These are phyloP conservation scores for Eupithecia pulchellata DNA, from an alignment of 2,888 invertebrate genomes.

Conservation along the genomic window DNA sequence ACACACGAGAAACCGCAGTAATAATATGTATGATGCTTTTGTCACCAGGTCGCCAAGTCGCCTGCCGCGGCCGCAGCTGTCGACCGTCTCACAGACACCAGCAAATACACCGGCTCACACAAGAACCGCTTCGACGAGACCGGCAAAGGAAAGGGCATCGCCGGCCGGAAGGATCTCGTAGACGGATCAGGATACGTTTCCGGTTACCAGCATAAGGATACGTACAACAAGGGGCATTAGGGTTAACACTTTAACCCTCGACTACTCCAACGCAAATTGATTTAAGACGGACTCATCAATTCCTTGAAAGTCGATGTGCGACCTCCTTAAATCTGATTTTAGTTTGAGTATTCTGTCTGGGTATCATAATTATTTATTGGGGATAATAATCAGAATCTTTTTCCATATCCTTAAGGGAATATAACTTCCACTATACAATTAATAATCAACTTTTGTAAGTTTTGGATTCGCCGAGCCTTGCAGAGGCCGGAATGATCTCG, in stretches of 20 bases:
- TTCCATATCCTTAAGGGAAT: neutral
- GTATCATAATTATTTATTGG: neutral
- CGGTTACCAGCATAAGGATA: slow-evolving; percentile 93
- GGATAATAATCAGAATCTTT: slow-evolving; percentile 6
- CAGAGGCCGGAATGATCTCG: slow-evolving; percentile 12
- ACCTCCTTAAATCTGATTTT: neutral
- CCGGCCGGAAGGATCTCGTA: slow-evolving; percentile 91
- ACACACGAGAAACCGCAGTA: too few species aligned
- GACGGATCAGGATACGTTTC: slow-evolving; percentile 92
- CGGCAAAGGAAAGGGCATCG: slow-evolving; percentile 94
- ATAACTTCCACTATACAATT: neutral
- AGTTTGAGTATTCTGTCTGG: neutral
- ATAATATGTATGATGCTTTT: slow-evolving; percentile 36
- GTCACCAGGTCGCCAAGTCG: slow-evolving; percentile 69
- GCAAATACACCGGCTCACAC: slow-evolving; percentile 95
- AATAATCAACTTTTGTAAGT: neutral
- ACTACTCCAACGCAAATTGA: neutral
- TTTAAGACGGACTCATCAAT: neutral
- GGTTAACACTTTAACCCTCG: slow-evolving; percentile 1
- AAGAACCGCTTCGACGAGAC: slow-evolving; percentile 93
- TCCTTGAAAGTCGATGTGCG: neutral
- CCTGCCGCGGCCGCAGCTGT: slow-evolving; percentile 85
- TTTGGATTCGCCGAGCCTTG: slow-evolving; percentile 7
- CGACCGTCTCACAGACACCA: slow-evolving; percentile 93
- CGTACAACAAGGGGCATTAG: slow-evolving; percentile 87